These are phyloP conservation scores for Alitta virens DNA, from an alignment of 2,888 invertebrate species.

Conservation along the genomic window DNA sequence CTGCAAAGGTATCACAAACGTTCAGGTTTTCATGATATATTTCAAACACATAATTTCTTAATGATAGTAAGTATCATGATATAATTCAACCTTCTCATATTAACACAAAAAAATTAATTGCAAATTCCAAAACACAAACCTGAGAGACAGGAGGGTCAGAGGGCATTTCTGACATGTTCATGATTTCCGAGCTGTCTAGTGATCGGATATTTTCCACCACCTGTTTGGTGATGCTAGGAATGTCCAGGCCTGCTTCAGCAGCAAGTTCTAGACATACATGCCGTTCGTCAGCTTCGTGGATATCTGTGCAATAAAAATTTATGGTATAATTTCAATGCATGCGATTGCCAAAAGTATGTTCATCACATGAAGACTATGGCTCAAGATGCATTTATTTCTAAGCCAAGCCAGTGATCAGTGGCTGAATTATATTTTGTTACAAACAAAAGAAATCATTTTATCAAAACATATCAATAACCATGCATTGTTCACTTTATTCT, in stretches of 20 bases:
- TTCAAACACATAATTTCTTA: not conserved
- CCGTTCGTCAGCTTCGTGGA: conserved; percentile 51
- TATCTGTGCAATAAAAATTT: conserved; percentile 34
- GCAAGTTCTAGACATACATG: conserved; percentile 60
- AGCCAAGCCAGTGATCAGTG: too few species aligned
- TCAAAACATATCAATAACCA: too few species aligned
- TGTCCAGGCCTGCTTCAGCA: conserved; percentile 72
- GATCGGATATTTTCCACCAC: conserved; percentile 75
- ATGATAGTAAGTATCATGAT: too few species aligned
- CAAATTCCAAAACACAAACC: conserved; percentile 34
- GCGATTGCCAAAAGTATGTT: too few species aligned
- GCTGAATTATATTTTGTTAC: too few species aligned
- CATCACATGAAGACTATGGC: too few species aligned
- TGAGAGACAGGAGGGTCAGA: conserved; percentile 35
- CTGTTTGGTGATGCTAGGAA: conserved; percentile 78
- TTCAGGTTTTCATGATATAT: not conserved
- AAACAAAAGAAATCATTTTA: too few species aligned
- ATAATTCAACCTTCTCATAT: too few species aligned
- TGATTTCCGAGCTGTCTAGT: conserved; percentile 33
- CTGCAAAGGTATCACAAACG: conserved; percentile 20
- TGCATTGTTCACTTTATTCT: too few species aligned
- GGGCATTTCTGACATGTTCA: conserved; percentile 63
- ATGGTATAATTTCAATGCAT: too few species aligned
- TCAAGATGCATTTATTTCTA: too few species aligned
- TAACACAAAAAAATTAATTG: too few species aligned